A percentile compares a stretch with the other conserved stretches of the same genome.
phyloP scores from a whole-genome alignment of 2,888 invertebrate genomes.

The Onchidella celtica region DNA sequence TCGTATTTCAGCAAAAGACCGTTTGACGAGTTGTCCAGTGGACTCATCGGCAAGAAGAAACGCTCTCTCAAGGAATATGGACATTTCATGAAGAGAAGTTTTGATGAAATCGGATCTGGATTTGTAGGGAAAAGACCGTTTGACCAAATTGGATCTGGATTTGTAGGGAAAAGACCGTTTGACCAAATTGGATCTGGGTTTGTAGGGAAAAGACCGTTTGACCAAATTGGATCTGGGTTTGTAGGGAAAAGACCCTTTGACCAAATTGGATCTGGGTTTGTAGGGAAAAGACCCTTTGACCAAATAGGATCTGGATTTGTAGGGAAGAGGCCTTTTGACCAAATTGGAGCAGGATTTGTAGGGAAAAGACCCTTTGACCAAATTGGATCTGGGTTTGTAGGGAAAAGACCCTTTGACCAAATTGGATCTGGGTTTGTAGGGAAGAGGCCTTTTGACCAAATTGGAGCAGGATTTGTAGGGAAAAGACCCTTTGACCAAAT shows the following conservation, averaged over 20 bases:
- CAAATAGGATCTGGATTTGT: constrained; percentile 15
- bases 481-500: constrained; percentile 46
- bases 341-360: neutral
- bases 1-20: constrained; percentile 32
- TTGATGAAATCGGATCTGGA: constrained; percentile 50
- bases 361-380: neutral
- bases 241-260: constrained; percentile 37
- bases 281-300: constrained; percentile 47
- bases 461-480: neutral
- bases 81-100: constrained; percentile 46
- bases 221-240: neutral
- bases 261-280: constrained; percentile 45
- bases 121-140: constrained; percentile 48
- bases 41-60: constrained; percentile 52
- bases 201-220: neutral
- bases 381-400: neutral
- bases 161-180: neutral
- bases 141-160: constrained; percentile 18
- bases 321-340: neutral
- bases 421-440: constrained; percentile 53
- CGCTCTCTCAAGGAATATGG: too few species aligned
- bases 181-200: neutral
- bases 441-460: constrained; percentile 40
- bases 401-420: constrained; percentile 46
- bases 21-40: constrained; percentile 53